Evolutionary conservation across 2,888 invertebrate species (phyloP), one percentile per base, ranked within the genome.

Genomic region (Diloba caeruleocephala): DNA sequence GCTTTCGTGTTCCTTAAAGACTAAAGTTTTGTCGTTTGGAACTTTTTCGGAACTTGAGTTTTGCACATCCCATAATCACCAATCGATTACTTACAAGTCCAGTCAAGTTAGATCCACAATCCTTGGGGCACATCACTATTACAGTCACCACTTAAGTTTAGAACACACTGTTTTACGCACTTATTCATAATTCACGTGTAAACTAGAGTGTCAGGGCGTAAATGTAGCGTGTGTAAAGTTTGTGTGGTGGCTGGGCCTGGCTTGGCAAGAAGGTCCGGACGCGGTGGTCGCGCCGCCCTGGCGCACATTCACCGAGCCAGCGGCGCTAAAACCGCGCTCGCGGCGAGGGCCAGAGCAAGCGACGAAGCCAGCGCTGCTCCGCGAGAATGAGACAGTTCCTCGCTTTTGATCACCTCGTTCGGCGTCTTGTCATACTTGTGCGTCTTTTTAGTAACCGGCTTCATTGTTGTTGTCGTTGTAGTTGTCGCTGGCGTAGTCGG

Each of bases 331-430:
- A 93, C 92, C 21, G 93, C 90, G 51, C 87, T 87, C 65, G 92
- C 92, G 1, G 93, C 92, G 80, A 93, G 60, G 23, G 92, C 92
- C 69, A 93, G 58, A 0, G 93, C 93, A 45, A 93, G 79, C 7
- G 93, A 92, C 33, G 92, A 92, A n/a, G 92, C 92, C 67, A 93
- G 72, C 9, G 93, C 91, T 1, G 93, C 90, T 2, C 92, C 93
- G 29, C 93, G 85, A 1, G 93, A 93, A 84, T 97, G 96, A 51
- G 97, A 97, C 82, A 98, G 92, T 94, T 97, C 98, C 91, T 98
- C 98, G 86, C 98, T 98, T 94, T 98, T 98, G 78, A 98, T 97
- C 74, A 98, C 98, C 90, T 98, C 98, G 89, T 98, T 98, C 56
- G 97, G 97, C 89, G 97, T 96, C 87, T 97, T 97, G 82, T 97